These are phyloP conservation scores for Reticulitermes speratus DNA, from an alignment of 1,140 invertebrate species.

Conservation along the genomic window DNA sequence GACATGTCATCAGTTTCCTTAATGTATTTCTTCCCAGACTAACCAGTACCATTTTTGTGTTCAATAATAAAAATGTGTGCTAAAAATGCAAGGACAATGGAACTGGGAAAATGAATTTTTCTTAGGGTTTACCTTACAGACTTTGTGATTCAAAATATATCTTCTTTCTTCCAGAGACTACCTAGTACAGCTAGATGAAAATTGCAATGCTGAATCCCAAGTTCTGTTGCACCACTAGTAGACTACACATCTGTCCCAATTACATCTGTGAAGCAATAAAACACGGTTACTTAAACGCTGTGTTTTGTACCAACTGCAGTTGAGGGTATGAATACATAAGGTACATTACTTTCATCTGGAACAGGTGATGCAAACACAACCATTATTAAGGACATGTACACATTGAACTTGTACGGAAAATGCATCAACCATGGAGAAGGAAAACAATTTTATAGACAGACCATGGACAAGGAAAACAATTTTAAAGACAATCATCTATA, in stretches of 20 bases:
- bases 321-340: too few species aligned
- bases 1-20: background rate
- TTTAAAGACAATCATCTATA: too few species aligned
- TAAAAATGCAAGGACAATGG: constrained; percentile 3
- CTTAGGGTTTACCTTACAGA: constrained; percentile 15
- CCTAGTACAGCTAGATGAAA: constrained; percentile 4
- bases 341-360: too few species aligned
- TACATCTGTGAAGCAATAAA: background rate
- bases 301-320: too few species aligned
- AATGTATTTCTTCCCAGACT: background rate
- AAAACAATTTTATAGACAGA: too few species aligned
- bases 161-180: constrained; percentile 15
- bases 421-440: too few species aligned
- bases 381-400: too few species aligned
- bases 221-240: background rate
- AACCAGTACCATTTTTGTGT: background rate
- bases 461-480: too few species aligned
- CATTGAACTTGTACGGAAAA: too few species aligned
- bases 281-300: background rate
- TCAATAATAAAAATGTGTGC: constrained; percentile 8
- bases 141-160: constrained; percentile 18
- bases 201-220: background rate
- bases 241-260: background rate
- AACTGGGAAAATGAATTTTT: constrained; percentile 18
- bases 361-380: too few species aligned